Conservation (phyloP, 1,140 invertebrate species). For the Drosophila cardini region DNA sequence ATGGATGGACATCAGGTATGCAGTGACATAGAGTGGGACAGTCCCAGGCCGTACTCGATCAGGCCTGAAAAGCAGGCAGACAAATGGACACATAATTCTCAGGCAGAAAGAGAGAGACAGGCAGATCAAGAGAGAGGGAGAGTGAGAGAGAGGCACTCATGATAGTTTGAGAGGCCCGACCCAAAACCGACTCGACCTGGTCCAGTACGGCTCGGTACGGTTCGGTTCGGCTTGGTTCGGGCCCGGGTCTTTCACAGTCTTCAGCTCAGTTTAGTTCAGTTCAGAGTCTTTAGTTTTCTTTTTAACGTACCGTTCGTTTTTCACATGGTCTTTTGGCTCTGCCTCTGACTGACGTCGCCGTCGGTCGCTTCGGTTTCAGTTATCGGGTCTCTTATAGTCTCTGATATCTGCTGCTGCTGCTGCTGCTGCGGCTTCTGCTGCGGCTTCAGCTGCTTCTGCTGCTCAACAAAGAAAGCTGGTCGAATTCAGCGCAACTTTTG, state of each 20-base stretch:
- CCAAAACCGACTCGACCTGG: constrained; percentile 6
- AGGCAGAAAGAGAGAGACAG: constrained; percentile 4
- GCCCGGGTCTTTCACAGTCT: constrained; percentile 2
- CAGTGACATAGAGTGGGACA: constrained; percentile 23
- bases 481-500: constrained; percentile 78
- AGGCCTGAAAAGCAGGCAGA: constrained; percentile 31
- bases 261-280: too few species aligned
- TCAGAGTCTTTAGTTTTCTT: constrained; percentile 46
- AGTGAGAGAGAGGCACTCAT: constrained; percentile 3
- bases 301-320: constrained; percentile 56
- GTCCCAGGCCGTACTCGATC: constrained; percentile 29
- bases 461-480: constrained; percentile 84
- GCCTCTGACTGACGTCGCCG: constrained; percentile 33
- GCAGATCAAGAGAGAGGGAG: constrained; percentile 12
- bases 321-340: constrained; percentile 57
- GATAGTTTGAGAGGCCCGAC: constrained; percentile 24
- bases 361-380: constrained; percentile 53
- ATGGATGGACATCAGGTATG: neutral
- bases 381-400: constrained; percentile 36
- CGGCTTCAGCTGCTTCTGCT: constrained; percentile 29
- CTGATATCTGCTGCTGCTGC: constrained; percentile 31
- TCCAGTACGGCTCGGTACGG: neutral
- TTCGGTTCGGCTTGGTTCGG: neutral
- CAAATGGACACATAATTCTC: constrained; percentile 31
- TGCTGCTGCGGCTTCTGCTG: neutral